phyloP scores from a whole-genome alignment of 1,140 invertebrate species.

The Diachasma alloeum region DNA sequence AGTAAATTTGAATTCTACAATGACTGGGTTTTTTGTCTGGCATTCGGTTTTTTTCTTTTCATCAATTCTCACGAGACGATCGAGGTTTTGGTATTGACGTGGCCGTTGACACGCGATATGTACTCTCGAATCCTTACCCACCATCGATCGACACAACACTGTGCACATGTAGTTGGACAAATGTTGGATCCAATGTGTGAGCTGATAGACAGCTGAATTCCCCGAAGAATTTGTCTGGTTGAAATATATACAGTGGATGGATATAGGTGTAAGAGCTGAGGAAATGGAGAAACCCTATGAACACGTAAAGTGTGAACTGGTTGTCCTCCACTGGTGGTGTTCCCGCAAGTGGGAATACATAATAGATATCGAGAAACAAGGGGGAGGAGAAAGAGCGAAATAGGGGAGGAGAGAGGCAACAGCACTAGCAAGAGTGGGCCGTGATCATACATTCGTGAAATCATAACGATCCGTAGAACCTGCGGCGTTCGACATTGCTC shows the following conservation, averaged over 20 bases:
- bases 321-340: neutral
- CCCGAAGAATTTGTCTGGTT: neutral
- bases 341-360: neutral
- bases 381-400: neutral
- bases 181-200: neutral
- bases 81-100: conserved; percentile 18
- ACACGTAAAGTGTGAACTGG: neutral
- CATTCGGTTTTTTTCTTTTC: neutral
- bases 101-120: conserved; percentile 27
- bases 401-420: neutral
- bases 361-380: conserved; percentile 1
- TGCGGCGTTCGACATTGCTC: conserved; percentile 14
- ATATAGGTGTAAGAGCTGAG: neutral
- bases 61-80: neutral
- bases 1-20: neutral
- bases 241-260: neutral
- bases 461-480: conserved; percentile 30
- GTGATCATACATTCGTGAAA: conserved; percentile 31
- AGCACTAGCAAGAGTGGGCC: neutral
- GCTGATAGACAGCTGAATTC: conserved; percentile 3
- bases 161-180: neutral
- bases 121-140: conserved; percentile 17
- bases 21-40: no score
- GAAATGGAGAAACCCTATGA: neutral
- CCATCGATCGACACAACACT: conserved; percentile 10